phyloP scores from a whole-genome alignment of 2,113 vertebrate genomes.

The Amazona vittata region DNA sequence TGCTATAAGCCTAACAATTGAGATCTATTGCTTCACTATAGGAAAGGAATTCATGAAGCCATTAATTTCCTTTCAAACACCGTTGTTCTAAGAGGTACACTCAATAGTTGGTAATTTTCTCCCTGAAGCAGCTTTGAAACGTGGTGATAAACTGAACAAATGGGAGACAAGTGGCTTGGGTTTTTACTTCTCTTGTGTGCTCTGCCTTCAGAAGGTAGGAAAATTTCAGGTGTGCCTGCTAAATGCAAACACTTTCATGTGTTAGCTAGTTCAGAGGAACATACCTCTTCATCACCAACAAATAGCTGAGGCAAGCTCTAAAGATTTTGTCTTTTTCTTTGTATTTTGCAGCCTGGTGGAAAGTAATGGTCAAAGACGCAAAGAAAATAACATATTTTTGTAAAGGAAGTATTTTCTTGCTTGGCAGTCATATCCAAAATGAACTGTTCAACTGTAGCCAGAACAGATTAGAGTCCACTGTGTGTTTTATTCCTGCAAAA shows the following conservation, averaged over 20 bases:
- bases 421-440: not conserved
- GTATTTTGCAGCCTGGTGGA: not conserved
- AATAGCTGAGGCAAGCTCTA: not conserved
- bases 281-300: not conserved
- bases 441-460: not conserved
- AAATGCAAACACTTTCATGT: not conserved
- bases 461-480: not conserved
- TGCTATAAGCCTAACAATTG: not conserved
- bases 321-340: not conserved
- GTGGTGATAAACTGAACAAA: not conserved
- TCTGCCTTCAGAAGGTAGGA: not conserved
- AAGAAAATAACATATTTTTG: not conserved
- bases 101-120: not conserved
- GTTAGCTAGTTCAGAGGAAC: not conserved
- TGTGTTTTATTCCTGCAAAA: not conserved
- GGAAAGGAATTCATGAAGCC: not conserved
- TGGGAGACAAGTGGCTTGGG: not conserved
- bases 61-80: not conserved
- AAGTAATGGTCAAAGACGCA: not conserved
- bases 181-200: not conserved
- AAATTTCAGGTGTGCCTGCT: not conserved
- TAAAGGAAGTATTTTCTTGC: not conserved
- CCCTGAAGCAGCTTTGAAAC: not conserved
- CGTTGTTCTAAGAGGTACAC: not conserved
- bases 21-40: not conserved